Conservation (phyloP, 2,888 invertebrate genomes). For the Epistrophe eligans region DNA sequence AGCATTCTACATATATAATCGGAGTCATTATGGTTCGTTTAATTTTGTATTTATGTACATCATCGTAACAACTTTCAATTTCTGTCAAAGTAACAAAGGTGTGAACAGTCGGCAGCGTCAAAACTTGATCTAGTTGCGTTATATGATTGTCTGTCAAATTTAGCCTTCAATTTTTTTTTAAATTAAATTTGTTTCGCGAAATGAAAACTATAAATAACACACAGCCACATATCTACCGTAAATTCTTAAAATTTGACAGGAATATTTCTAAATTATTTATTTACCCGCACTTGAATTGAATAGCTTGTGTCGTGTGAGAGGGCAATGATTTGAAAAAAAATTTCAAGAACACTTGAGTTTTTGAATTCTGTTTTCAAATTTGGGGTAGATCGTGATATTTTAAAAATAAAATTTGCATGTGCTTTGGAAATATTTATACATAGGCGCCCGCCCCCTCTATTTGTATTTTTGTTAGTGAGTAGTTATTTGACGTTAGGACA, state of each 20-base stretch:
- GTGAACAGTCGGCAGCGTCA: background rate
- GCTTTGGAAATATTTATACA: slow-evolving; percentile 29
- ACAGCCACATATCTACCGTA: slow-evolving; percentile 19
- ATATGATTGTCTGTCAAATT: slow-evolving; percentile 2
- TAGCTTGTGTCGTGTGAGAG: background rate
- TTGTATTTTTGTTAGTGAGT: background rate
- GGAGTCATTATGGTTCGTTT: background rate
- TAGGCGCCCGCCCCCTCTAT: background rate
- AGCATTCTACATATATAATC: background rate
- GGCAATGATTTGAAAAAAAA: background rate
- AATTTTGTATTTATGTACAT: background rate
- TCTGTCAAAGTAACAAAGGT: background rate
- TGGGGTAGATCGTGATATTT: slow-evolving; percentile 65
- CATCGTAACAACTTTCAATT: background rate
- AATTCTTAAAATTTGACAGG: slow-evolving; percentile 24
- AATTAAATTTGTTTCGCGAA: background rate
- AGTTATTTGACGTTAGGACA: slow-evolving; percentile 18
- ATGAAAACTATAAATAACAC: slow-evolving; percentile 30
- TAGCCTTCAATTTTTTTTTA: slow-evolving; percentile 29
- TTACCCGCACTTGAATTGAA: background rate
- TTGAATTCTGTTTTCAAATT: slow-evolving; percentile 27
- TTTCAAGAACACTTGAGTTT: slow-evolving; percentile 51
- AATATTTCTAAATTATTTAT: slow-evolving; percentile 15
- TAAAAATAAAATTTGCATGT: slow-evolving; percentile 52
- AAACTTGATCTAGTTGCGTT: slow-evolving; percentile 33